Evolutionary conservation across 2,888 invertebrate species (phyloP).

Genomic region (Drosophila longiperda): DNA sequence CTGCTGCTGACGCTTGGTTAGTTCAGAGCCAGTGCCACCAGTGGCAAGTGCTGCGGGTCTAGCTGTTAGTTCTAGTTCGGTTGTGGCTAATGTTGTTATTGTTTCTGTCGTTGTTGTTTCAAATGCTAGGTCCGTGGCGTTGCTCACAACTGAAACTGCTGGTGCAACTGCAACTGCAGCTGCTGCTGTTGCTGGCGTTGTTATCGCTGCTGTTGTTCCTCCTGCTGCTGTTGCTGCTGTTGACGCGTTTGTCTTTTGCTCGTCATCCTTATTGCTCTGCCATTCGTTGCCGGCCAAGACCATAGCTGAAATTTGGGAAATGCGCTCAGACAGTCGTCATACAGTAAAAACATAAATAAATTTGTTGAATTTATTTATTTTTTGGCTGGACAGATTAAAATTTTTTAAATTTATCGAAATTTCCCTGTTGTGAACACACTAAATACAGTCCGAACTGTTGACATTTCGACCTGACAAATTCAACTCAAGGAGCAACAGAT

Average conservation of each 20-base stretch:
- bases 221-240: constrained; percentile 51
- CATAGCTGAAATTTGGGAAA: constrained; percentile 73
- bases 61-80: constrained; percentile 28
- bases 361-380: constrained; percentile 18
- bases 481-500: constrained; percentile 38
- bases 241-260: constrained; percentile 52
- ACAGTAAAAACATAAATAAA: constrained; percentile 19
- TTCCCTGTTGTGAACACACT: constrained; percentile 30
- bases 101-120: background rate
- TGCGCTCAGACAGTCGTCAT: constrained; percentile 18
- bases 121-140: constrained; percentile 6
- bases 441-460: constrained; percentile 17
- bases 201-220: constrained; percentile 34
- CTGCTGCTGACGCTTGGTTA: constrained; percentile 40
- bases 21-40: constrained; percentile 18
- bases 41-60: constrained; percentile 14
- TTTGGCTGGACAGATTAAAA: constrained; percentile 26
- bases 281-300: constrained; percentile 84
- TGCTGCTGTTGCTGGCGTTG: constrained; percentile 33
- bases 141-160: constrained; percentile 24
- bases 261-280: constrained; percentile 78
- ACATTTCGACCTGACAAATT: constrained; percentile 16
- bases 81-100: background rate
- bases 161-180: constrained; percentile 27
- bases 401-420: constrained; percentile 33